A percentile compares a stretch with the other conserved stretches of the same genome.
phyloP scores from a whole-genome alignment of 2,888 invertebrate genomes.

The Rhamnusium bicolor region DNA sequence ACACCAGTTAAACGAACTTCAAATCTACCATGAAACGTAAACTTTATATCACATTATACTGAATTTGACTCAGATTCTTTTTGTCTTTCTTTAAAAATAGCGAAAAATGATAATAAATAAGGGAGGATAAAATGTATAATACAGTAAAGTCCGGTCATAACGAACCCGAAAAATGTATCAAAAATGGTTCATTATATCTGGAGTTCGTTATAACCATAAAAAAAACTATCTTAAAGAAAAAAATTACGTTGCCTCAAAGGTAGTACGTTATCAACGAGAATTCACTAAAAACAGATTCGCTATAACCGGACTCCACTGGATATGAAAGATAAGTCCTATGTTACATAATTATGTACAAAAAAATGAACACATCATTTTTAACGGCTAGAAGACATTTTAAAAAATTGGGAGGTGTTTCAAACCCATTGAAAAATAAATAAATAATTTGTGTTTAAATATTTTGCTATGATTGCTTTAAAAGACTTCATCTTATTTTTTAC shows the following conservation, averaged over 20 bases:
- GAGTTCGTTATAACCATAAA: too few species aligned
- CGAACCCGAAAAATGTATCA: too few species aligned
- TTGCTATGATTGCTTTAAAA: not conserved
- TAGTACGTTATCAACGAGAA: too few species aligned
- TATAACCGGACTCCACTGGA: too few species aligned
- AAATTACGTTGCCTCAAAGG: too few species aligned
- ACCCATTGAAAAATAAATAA: not conserved
- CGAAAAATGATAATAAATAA: conserved; percentile 43
- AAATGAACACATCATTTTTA: conserved; percentile 42
- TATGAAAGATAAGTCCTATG: conserved; percentile 31
- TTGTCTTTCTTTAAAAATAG: conserved; percentile 38
- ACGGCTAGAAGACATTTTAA: conserved; percentile 10
- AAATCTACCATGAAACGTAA: conserved; percentile 35
- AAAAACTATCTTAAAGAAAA: too few species aligned
- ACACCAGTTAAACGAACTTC: conserved; percentile 45
- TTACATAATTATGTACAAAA: conserved; percentile 41
- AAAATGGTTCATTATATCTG: too few species aligned
- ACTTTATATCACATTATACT: conserved; percentile 48
- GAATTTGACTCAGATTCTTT: conserved; percentile 40
- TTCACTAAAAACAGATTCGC: too few species aligned
- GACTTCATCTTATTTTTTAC: conserved; percentile 40
- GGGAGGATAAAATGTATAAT: conserved; percentile 33
- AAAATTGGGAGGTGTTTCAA: conserved; percentile 12
- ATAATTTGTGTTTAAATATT: not conserved
- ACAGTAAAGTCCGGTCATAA: too few species aligned